These are phyloP conservation scores for Coracopsis vasa DNA, from an alignment of 2,113 vertebrate species.

Conservation along the genomic window DNA sequence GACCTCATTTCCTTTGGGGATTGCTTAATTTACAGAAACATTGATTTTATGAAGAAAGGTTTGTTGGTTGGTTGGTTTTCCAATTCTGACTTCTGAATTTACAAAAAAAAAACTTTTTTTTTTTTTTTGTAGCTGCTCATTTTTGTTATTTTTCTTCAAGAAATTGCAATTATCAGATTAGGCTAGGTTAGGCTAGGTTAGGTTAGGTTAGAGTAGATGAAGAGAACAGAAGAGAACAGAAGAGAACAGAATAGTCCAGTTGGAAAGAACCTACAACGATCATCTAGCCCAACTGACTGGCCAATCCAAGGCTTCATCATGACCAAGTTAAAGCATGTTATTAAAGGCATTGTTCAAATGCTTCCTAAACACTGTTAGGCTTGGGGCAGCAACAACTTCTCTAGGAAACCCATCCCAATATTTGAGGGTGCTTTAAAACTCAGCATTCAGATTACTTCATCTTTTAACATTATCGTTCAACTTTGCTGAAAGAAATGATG, in stretches of 20 bases:
- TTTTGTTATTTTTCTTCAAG: neutral
- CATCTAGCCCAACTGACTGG: neutral
- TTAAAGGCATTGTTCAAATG: neutral
- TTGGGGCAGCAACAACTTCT: neutral
- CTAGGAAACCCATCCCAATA: neutral
- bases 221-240: neutral
- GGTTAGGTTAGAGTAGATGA: neutral
- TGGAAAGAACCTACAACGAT: accelerated
- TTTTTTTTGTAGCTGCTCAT: neutral
- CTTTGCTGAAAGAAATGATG: neutral
- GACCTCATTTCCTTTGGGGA: neutral
- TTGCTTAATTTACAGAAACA: neutral
- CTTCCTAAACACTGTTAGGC: neutral
- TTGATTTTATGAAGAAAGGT: neutral
- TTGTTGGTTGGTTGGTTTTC: neutral
- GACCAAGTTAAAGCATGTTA: neutral
- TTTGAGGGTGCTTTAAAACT: neutral
- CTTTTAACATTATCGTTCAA: neutral
- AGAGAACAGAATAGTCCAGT: neutral
- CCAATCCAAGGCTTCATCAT: accelerated
- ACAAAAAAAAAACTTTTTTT: neutral
- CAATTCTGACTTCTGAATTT: neutral
- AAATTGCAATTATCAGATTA: neutral
- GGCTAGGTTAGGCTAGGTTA: neutral
- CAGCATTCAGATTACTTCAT: accelerated